These are phyloP conservation scores for Temnothorax unifasciatus DNA, from an alignment of 2,888 invertebrate species.

Conservation along the genomic window DNA sequence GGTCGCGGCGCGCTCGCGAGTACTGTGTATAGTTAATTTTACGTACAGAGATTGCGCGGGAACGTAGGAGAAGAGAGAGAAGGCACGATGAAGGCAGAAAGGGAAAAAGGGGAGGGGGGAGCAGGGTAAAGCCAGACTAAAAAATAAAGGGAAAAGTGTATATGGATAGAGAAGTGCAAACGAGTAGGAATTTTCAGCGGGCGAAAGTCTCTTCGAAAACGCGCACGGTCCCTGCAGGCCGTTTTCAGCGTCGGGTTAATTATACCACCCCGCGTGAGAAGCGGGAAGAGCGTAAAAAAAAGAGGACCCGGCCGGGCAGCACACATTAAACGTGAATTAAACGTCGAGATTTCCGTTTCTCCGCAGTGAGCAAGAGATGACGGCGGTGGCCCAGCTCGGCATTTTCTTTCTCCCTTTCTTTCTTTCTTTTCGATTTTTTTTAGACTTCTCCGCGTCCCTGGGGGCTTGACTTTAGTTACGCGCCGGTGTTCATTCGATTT, in stretches of 20 bases:
- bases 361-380: slow-evolving; percentile 65
- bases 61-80: slow-evolving; percentile 37
- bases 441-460: slow-evolving; percentile 36
- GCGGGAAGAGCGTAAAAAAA: slow-evolving; percentile 65
- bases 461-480: slow-evolving; percentile 64
- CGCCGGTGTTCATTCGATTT: slow-evolving; percentile 58
- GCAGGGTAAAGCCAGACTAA: slow-evolving; percentile 40
- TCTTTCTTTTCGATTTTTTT: not conserved
- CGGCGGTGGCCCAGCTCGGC: slow-evolving; percentile 65
- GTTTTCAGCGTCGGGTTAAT: slow-evolving; percentile 77
- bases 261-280: slow-evolving; percentile 75
- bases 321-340: slow-evolving; percentile 77
- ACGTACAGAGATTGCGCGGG: slow-evolving; percentile 65
- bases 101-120: slow-evolving; percentile 14
- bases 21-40: slow-evolving; percentile 72
- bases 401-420: slow-evolving; percentile 57
- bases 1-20: slow-evolving; percentile 18
- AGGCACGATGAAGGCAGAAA: slow-evolving; percentile 9
- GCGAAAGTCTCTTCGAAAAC: slow-evolving; percentile 75
- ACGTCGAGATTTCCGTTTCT: slow-evolving; percentile 77
- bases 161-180: slow-evolving; percentile 70
- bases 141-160: slow-evolving; percentile 55
- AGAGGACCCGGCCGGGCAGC: slow-evolving; percentile 66
- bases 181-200: slow-evolving; percentile 74
- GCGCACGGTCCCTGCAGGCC: slow-evolving; percentile 74